Conservation (phyloP, 2,888 invertebrate species). For the Argyra leucocephala region DNA sequence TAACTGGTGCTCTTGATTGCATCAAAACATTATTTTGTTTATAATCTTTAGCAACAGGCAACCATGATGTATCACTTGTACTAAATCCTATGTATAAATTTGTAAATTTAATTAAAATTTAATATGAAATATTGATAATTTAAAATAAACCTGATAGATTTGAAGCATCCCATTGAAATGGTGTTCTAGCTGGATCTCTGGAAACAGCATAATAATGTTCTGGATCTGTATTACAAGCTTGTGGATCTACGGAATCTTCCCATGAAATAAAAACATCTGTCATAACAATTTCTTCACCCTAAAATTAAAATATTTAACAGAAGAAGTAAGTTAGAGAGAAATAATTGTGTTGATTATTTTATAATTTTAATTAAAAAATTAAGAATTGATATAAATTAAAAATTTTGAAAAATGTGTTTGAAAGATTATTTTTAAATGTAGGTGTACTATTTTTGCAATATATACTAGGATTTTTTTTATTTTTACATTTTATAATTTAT, state of each 20-base stretch:
- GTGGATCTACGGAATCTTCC: slow-evolving; percentile 53
- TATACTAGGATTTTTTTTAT: too few species aligned
- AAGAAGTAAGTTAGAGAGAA: slow-evolving; percentile 22
- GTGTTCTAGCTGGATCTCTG: slow-evolving; percentile 47
- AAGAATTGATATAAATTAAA: neutral
- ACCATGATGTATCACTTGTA: slow-evolving; percentile 49
- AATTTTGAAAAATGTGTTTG: neutral
- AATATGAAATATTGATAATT: too few species aligned
- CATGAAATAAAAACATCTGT: slow-evolving; percentile 50
- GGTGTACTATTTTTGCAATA: too few species aligned
- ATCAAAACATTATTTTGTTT: slow-evolving; percentile 50
- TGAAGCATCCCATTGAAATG: slow-evolving; percentile 47
- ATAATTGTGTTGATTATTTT: slow-evolving; percentile 15
- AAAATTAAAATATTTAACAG: neutral
- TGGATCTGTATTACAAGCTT: slow-evolving; percentile 47
- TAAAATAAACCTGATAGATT: slow-evolving; percentile 40
- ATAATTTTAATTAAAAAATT: slow-evolving; percentile 8
- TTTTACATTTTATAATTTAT: too few species aligned
- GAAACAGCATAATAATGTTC: slow-evolving; percentile 29
- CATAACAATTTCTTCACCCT: slow-evolving; percentile 73
- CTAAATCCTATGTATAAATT: slow-evolving; percentile 33
- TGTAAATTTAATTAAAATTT: neutral
- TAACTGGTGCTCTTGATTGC: slow-evolving; percentile 46
- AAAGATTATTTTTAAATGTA: slow-evolving; percentile 11
- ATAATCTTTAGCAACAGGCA: slow-evolving; percentile 57